Evolutionary conservation across 2,113 vertebrate species (phyloP).

Genomic region (Chaetura pelagica): DNA sequence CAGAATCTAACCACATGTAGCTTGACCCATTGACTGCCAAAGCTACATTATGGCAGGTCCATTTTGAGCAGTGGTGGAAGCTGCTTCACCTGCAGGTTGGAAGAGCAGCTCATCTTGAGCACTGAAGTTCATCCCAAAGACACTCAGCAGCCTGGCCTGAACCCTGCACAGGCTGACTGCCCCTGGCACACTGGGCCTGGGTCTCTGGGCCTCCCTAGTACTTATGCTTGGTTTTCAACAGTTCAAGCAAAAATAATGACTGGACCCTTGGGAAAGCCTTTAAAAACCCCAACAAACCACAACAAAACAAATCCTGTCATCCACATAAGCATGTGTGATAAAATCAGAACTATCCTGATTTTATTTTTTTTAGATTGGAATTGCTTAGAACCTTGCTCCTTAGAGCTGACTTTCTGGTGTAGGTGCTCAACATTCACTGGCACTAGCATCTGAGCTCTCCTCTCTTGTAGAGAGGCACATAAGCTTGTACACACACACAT

Average conservation of each 20-base stretch:
- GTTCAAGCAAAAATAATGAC: constrained; percentile 3
- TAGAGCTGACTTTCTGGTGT: neutral
- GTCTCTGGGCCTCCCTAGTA: neutral
- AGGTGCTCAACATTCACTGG: constrained; percentile 2
- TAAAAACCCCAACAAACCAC: neutral
- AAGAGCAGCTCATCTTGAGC: neutral
- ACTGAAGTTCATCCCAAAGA: neutral
- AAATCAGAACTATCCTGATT: neutral
- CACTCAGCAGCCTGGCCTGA: neutral
- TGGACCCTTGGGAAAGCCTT: neutral
- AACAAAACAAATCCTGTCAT: neutral
- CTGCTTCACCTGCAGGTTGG: neutral
- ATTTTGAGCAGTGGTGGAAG: neutral
- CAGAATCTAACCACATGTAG: neutral
- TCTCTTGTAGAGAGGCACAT: neutral
- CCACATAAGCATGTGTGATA: neutral
- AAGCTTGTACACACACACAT: constrained; percentile 47
- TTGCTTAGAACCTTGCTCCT: constrained; percentile 16
- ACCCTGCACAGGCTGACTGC: neutral
- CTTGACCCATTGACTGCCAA: neutral
- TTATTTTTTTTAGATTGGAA: neutral
- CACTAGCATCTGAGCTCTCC: constrained; percentile 24
- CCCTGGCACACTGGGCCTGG: rapidly evolving
- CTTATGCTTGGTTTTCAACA: neutral
- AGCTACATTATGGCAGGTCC: neutral